Evolutionary conservation across 2,113 vertebrate species (phyloP).

Genomic region (Myotis yumanensis): DNA sequence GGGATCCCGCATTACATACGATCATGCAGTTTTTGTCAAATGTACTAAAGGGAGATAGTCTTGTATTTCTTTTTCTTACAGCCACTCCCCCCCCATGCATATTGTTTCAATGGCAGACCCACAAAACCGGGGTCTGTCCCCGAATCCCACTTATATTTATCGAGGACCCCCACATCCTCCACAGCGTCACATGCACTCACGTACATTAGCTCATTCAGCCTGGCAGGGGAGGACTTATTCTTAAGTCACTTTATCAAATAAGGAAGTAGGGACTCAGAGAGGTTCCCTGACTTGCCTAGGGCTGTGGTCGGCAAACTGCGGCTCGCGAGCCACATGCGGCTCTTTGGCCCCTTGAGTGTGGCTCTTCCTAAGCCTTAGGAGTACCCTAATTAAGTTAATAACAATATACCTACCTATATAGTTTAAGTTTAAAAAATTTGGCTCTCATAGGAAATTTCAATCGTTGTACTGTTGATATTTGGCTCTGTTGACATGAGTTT

Average conservation of each 20-base stretch:
- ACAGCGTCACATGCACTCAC: neutral
- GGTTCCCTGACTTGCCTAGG: neutral
- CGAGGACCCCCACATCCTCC: neutral
- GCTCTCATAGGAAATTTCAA: no score
- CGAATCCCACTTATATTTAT: neutral
- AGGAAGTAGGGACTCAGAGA: constrained; percentile 1
- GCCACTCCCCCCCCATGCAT: neutral
- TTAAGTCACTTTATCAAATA: neutral
- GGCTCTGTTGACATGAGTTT: no score
- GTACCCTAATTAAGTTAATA: no score
- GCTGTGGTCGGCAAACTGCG: no score
- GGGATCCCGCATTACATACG: neutral
- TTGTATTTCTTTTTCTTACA: neutral
- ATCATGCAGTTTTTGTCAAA: neutral
- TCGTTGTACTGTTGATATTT: no score
- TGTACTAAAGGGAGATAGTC: neutral
- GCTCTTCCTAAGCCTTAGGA: no score
- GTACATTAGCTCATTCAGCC: neutral
- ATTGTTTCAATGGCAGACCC: neutral
- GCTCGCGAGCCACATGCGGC: no score
- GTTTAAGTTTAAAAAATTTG: no score
- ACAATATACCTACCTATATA: no score
- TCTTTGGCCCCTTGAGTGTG: no score
- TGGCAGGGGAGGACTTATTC: neutral
- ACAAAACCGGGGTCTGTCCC: neutral